Percentiles rank a stretch among this genome's conserved stretches.
These are phyloP conservation scores for Drosophila kanekoi DNA, from an alignment of 2,888 invertebrate genomes.

Conservation along the genomic window DNA sequence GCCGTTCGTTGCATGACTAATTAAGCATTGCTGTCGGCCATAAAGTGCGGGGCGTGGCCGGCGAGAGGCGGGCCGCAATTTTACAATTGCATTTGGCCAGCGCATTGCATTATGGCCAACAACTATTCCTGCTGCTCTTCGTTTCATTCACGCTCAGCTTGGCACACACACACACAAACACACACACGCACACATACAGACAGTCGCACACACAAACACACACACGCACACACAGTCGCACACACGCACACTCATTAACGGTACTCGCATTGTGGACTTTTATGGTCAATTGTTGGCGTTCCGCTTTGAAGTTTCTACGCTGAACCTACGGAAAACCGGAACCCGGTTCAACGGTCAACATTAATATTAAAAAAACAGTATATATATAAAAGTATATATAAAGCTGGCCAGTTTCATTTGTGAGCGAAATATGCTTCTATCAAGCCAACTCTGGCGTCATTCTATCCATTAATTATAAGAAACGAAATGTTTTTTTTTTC, in stretches of 20 bases:
- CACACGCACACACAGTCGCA: slow-evolving; percentile 15
- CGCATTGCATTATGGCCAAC: slow-evolving; percentile 53
- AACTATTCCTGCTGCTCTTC: background rate
- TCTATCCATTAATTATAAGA: slow-evolving; percentile 51
- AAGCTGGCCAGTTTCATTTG: slow-evolving; percentile 14
- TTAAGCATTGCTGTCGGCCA: slow-evolving; percentile 30
- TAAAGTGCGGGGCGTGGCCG: background rate
- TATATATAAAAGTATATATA: background rate
- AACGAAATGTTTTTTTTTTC: slow-evolving; percentile 8
- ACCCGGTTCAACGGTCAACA: slow-evolving; percentile 41
- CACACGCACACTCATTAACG: slow-evolving; percentile 55
- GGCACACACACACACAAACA: slow-evolving; percentile 7
- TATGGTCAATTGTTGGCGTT: slow-evolving; percentile 62
- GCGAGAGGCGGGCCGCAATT: background rate
- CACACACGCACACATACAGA: slow-evolving; percentile 7
- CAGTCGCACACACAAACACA: slow-evolving; percentile 30
- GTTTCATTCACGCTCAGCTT: slow-evolving; percentile 5
- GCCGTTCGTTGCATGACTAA: slow-evolving; percentile 39
- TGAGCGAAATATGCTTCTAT: slow-evolving; percentile 16
- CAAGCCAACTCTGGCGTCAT: slow-evolving; percentile 55
- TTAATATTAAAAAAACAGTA: slow-evolving; percentile 1
- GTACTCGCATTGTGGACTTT: slow-evolving; percentile 45
- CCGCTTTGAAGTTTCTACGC: slow-evolving; percentile 59
- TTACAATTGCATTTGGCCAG: slow-evolving; percentile 47
- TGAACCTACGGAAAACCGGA: slow-evolving; percentile 38